Percentiles rank a stretch among this genome's conserved stretches.
phyloP scores from a whole-genome alignment of 2,797 vertebrate genomes.

The Hemitrygon akajei region DNA sequence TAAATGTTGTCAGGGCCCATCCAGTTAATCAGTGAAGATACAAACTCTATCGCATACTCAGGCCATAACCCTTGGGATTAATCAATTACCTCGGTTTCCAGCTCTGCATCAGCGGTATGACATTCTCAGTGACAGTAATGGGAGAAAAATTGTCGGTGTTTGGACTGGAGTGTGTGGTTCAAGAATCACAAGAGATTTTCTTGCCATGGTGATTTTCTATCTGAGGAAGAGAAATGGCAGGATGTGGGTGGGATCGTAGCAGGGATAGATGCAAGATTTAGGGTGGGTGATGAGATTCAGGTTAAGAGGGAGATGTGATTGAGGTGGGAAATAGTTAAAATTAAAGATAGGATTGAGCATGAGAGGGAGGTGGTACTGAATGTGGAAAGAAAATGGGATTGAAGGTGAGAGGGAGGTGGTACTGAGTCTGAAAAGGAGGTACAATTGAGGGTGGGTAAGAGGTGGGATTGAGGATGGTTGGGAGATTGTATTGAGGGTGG shows the following conservation, averaged over 20 bases:
- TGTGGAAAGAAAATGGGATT: background rate
- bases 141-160: background rate
- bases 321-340: background rate
- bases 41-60: too few species aligned
- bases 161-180: background rate
- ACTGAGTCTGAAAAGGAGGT: background rate
- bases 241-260: too few species aligned
- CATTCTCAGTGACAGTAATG: background rate
- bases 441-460: background rate
- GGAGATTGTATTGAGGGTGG: background rate
- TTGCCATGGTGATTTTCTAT: too few species aligned
- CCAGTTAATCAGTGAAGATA: too few species aligned
- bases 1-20: too few species aligned
- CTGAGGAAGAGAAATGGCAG: too few species aligned
- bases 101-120: too few species aligned
- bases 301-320: background rate
- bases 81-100: too few species aligned
- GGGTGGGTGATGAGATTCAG: background rate
- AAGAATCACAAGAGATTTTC: background rate
- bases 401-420: background rate
- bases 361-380: background rate
- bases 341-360: background rate
- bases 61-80: background rate
- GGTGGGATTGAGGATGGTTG: background rate
- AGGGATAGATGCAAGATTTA: too few species aligned